phyloP scores from a whole-genome alignment of 2,888 invertebrate genomes.

The Herminia tarsipennalis region DNA sequence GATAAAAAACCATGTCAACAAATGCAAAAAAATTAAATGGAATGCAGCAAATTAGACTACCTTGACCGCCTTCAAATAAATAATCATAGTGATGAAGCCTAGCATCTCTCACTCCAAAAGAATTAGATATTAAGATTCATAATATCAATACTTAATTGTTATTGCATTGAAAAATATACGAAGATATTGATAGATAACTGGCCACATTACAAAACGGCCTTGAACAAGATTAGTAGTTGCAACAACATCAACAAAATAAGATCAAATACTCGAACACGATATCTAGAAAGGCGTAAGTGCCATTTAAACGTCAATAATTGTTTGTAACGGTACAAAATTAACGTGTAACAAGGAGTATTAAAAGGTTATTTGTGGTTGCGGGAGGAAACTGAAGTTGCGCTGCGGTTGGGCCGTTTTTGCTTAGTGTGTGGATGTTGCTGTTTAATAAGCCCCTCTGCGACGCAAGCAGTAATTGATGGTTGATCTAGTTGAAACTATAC shows the following conservation, averaged over 20 bases:
- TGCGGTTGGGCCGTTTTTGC: slow-evolving; percentile 72
- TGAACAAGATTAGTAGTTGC: background rate
- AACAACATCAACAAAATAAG: slow-evolving; percentile 15
- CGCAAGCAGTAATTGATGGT: slow-evolving; percentile 45
- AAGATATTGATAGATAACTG: background rate
- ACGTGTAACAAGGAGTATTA: slow-evolving; percentile 67
- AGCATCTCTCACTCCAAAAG: too few relatives aligned
- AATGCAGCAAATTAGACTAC: too few relatives aligned
- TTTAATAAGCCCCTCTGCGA: slow-evolving; percentile 51
- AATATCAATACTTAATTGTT: too few relatives aligned
- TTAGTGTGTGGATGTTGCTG: slow-evolving; percentile 47
- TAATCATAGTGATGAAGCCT: too few relatives aligned
- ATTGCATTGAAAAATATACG: background rate
- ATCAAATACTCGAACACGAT: slow-evolving; percentile 17
- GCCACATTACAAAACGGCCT: slow-evolving; percentile 2
- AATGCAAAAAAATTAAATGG: too few relatives aligned
- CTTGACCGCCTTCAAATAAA: too few relatives aligned
- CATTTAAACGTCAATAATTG: slow-evolving; percentile 51
- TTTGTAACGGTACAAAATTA: slow-evolving; percentile 65
- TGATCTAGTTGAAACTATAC: slow-evolving; percentile 30
- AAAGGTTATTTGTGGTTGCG: slow-evolving; percentile 77
- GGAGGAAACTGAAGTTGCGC: slow-evolving; percentile 73
- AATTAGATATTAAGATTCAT: too few relatives aligned
- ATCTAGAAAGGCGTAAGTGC: slow-evolving; percentile 34
- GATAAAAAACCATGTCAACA: too few relatives aligned